These are phyloP conservation scores for Allophyes oxyacanthae DNA, from an alignment of 2,888 invertebrate genomes.

Conservation along the genomic window DNA sequence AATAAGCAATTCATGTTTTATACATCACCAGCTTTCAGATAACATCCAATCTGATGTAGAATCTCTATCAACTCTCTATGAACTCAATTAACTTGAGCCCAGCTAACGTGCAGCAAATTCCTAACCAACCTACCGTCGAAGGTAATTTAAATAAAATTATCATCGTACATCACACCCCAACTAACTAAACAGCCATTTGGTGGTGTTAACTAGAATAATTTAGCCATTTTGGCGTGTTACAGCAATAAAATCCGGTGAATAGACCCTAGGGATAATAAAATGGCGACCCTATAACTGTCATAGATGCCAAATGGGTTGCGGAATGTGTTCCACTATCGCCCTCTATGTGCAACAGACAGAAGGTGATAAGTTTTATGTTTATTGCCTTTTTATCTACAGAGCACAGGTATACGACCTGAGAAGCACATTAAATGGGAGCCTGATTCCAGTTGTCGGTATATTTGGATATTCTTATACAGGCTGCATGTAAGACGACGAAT, in stretches of 20 bases:
- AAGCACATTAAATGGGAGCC: constrained; percentile 14
- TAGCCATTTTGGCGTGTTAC: constrained; percentile 58
- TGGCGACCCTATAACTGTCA: constrained; percentile 55
- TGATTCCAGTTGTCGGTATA: constrained; percentile 12
- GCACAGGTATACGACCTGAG: constrained; percentile 47
- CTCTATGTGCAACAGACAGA: constrained; percentile 53
- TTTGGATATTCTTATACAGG: neutral
- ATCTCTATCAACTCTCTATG: too few relatives aligned
- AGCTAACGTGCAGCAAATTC: neutral
- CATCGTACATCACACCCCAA: constrained; percentile 20
- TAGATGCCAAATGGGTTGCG: constrained; percentile 56
- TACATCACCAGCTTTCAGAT: too few relatives aligned
- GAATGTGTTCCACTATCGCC: constrained; percentile 53
- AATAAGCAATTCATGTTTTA: too few relatives aligned
- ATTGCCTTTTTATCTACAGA: constrained; percentile 50
- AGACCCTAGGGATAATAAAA: constrained; percentile 57
- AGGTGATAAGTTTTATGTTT: constrained; percentile 54
- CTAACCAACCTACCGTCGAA: neutral
- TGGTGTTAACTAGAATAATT: constrained; percentile 63
- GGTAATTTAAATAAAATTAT: constrained; percentile 33
- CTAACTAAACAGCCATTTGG: constrained; percentile 44
- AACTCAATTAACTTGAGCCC: neutral
- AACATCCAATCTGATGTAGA: too few relatives aligned
- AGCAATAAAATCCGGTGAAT: constrained; percentile 61
- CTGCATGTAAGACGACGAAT: too few relatives aligned